Conservation (phyloP, 2,113 vertebrate species). For the human (Homo sapiens) region GRCh38 chr4:7116501-7117000, state of each 20-base stretch:
- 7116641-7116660: neutral
- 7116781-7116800: neutral
- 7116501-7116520: neutral
- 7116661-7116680: neutral
- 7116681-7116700: neutral
- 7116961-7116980: neutral
- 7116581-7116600: too few relatives aligned
- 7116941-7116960: neutral
- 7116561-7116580: neutral
- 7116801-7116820: neutral
- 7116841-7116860: neutral
- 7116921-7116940: too few relatives aligned
- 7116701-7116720: neutral
- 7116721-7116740: neutral
- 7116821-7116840: neutral
- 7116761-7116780: neutral
- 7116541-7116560: neutral
- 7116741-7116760: neutral
- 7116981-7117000: neutral
- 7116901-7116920: neutral
- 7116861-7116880: fast-evolving
- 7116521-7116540: fast-evolving
- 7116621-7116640: neutral
- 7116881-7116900: neutral
- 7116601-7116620: neutral